Conservation (phyloP, 2,113 vertebrate species). For the Aleadryas rufinucha region DNA sequence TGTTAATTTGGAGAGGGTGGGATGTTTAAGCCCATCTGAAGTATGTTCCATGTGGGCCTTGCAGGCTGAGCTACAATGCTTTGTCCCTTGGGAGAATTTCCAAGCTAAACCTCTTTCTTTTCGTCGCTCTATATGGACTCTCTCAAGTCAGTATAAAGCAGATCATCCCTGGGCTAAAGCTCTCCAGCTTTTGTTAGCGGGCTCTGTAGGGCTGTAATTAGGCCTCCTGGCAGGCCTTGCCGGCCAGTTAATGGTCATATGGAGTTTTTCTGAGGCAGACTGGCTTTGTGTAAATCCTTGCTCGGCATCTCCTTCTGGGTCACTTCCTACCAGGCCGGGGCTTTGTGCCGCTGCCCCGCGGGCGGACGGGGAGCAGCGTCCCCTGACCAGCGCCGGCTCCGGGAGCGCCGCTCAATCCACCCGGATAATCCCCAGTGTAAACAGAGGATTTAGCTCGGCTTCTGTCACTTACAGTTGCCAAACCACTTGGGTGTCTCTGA, state of each 20-base stretch:
- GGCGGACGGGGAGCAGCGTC: conserved; percentile 80
- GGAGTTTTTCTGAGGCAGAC: conserved; percentile 87
- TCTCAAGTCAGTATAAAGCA: conserved; percentile 98
- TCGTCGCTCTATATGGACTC: conserved; percentile 93
- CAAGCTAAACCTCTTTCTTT: conserved; percentile 91
- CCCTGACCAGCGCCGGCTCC: conserved; percentile 81
- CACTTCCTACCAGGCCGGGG: conserved; percentile 92
- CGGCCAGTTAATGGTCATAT: conserved; percentile 90
- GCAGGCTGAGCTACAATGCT: conserved; percentile 78
- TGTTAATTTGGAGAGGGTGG: conserved; percentile 93
- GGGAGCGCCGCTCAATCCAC: conserved; percentile 68
- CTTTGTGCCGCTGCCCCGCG: conserved; percentile 81
- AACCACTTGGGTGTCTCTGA: conserved; percentile 82
- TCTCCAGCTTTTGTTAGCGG: conserved; percentile 95
- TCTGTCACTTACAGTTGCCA: conserved; percentile 83
- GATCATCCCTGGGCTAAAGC: conserved; percentile 99
- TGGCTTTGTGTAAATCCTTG: conserved; percentile 91
- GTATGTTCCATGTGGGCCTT: conserved; percentile 81
- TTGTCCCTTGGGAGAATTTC: conserved; percentile 91
- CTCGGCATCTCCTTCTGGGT: conserved; percentile 92
- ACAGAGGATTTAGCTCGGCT: conserved; percentile 86
- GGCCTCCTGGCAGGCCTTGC: conserved; percentile 94
- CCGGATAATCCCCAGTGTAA: conserved; percentile 84
- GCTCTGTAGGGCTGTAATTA: conserved; percentile 98
- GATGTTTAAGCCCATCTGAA: conserved; percentile 89